A percentile compares a stretch with the other conserved stretches of the same genome.
These are phyloP conservation scores for Dendrolimus pini DNA, from an alignment of 2,888 invertebrate species.

Conservation along the genomic window DNA sequence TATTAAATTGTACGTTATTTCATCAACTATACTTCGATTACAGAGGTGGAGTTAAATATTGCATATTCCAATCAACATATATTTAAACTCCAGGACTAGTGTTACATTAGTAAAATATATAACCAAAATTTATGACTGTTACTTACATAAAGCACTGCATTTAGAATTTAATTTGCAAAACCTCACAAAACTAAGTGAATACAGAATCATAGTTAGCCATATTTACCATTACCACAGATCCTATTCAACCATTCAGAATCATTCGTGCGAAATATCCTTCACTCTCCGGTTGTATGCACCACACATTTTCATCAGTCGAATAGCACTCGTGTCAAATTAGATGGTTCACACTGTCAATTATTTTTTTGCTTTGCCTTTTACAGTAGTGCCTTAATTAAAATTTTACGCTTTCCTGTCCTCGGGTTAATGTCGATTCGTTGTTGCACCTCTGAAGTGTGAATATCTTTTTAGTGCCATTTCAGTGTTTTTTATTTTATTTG, in stretches of 20 bases:
- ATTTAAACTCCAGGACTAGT: no score
- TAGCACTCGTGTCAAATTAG: constrained; percentile 60
- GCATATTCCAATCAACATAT: no score
- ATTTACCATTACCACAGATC: constrained; percentile 6
- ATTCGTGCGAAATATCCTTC: constrained; percentile 46
- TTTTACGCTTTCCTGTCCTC: constrained; percentile 49
- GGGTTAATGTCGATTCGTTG: constrained; percentile 35
- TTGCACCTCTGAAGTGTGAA: constrained; percentile 72
- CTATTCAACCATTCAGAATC: constrained; percentile 34
- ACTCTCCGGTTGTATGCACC: neutral
- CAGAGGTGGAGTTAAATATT: no score
- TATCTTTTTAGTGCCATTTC: constrained; percentile 40
- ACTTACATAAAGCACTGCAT: no score
- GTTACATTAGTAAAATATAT: no score
- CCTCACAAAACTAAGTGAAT: neutral
- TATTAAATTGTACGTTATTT: no score
- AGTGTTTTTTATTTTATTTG: constrained; percentile 25
- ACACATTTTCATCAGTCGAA: constrained; percentile 21
- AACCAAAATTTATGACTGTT: no score
- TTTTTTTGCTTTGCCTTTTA: constrained; percentile 41
- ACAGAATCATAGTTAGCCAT: neutral
- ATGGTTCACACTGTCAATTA: constrained; percentile 59
- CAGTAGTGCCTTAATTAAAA: constrained; percentile 69
- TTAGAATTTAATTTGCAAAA: no score
- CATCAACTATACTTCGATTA: no score